These are phyloP conservation scores for Otocyon megalotis DNA, from an alignment of 2,113 vertebrate genomes.

Conservation along the genomic window DNA sequence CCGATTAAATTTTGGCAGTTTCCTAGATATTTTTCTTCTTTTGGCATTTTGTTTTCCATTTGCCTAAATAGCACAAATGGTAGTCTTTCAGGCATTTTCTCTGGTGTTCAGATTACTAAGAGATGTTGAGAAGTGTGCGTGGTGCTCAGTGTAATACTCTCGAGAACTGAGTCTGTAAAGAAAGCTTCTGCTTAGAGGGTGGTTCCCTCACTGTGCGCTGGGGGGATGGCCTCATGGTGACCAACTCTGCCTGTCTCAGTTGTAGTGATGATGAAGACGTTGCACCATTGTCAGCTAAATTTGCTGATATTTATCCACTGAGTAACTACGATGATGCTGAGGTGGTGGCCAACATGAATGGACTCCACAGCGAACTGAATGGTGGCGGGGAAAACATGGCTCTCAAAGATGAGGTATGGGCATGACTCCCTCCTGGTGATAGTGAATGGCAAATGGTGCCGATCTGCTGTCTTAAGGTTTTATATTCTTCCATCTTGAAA, in stretches of 20 bases:
- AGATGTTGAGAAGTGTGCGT: rapidly evolving
- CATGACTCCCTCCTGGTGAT: rapidly evolving
- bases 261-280: constrained; percentile 94
- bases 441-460: rapidly evolving
- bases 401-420: constrained; percentile 92
- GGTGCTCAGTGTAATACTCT: rapidly evolving
- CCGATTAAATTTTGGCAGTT: neutral
- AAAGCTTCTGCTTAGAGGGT: neutral
- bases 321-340: constrained; percentile 91
- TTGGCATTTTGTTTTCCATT: neutral
- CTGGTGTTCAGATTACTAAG: neutral
- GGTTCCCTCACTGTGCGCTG: rapidly evolving
- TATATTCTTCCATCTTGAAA: neutral
- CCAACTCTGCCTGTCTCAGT: constrained; percentile 76
- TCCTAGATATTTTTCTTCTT: neutral
- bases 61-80: neutral
- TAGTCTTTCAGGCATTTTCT: neutral
- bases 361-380: constrained; percentile 92
- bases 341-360: constrained; percentile 93
- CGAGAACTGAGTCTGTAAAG: neutral
- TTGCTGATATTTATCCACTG: constrained; percentile 94
- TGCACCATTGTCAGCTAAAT: constrained; percentile 93
- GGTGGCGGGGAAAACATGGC: constrained; percentile 91
- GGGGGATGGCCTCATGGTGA: neutral
- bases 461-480: neutral